These are phyloP conservation scores for Cirrhinus mrigala DNA, from an alignment of 2,797 vertebrate species.

Conservation along the genomic window DNA sequence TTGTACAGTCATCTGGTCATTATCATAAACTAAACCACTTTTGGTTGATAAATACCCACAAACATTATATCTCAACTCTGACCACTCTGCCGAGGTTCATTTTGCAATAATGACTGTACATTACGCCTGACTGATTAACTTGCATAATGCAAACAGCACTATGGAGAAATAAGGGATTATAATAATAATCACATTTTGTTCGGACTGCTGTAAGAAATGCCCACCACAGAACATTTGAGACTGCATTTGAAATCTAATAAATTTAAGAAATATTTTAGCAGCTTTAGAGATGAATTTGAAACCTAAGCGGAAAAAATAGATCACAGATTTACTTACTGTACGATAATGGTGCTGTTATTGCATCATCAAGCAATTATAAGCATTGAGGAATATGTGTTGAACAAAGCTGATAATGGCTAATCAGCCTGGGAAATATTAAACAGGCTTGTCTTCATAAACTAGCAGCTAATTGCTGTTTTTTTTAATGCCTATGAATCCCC, in stretches of 20 bases:
- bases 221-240: background rate
- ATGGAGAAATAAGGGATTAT: background rate
- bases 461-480: constrained; percentile 67
- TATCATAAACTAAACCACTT: background rate
- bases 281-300: background rate
- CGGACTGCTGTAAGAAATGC: background rate
- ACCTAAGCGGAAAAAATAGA: background rate
- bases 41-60: background rate
- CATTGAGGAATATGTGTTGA: constrained; percentile 17
- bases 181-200: background rate
- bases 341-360: background rate
- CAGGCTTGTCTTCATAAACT: constrained; percentile 64
- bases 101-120: background rate
- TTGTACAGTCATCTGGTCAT: background rate
- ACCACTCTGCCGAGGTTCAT: background rate
- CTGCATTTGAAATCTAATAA: background rate
- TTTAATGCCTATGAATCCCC: constrained; percentile 64
- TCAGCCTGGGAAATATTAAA: constrained; percentile 73
- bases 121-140: background rate
- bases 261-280: background rate
- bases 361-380: constrained; percentile 33
- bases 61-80: background rate
- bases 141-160: background rate
- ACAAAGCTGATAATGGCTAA: constrained; percentile 60
- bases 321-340: background rate